These are phyloP conservation scores for Apostichopus parvimensis DNA, from an alignment of 35 echinoderm and acorn worm genomes.

Conservation along the genomic window DNA sequence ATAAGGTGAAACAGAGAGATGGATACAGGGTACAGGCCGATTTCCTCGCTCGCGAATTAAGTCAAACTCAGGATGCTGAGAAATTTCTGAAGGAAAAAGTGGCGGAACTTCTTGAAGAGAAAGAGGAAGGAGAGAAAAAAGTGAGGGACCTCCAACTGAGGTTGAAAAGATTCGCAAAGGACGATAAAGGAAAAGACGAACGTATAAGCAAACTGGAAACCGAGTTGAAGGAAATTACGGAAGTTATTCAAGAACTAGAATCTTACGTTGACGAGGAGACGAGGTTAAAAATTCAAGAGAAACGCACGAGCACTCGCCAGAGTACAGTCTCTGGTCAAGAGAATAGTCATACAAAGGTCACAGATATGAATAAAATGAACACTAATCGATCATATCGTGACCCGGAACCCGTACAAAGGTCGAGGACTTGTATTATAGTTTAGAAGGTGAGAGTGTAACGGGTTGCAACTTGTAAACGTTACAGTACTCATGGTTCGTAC, in stretches of 20 bases:
- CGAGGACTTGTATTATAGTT: slow-evolving; percentile 77
- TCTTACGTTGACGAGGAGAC: slow-evolving; percentile 76
- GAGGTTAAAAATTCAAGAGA: slow-evolving; percentile 32
- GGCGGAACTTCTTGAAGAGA: slow-evolving; percentile 80
- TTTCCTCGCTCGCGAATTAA: slow-evolving; percentile 84
- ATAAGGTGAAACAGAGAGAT: slow-evolving; percentile 67
- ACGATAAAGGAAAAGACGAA: slow-evolving; percentile 94
- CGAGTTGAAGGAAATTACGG: slow-evolving; percentile 87
- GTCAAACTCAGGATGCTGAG: slow-evolving; percentile 83
- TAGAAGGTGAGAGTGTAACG: slow-evolving; percentile 13
- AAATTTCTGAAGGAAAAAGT: slow-evolving; percentile 90
- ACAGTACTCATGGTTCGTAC: too few species aligned
- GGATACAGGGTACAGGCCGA: slow-evolving; percentile 80
- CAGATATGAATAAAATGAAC: slow-evolving; percentile 36
- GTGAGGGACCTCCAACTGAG: slow-evolving; percentile 90
- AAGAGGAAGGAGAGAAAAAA: slow-evolving; percentile 85
- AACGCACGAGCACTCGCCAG: not conserved
- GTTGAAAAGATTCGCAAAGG: slow-evolving; percentile 92
- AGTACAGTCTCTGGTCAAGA: not conserved
- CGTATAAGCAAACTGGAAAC: slow-evolving; percentile 76
- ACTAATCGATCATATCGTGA: slow-evolving; percentile 48
- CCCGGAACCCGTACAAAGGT: slow-evolving; percentile 60
- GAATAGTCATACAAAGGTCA: slow-evolving; percentile 36
- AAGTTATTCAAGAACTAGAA: slow-evolving; percentile 80
- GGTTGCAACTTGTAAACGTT: not conserved